phyloP scores from a whole-genome alignment of 2,888 invertebrate genomes.

The Steinernema hermaphroditum region DNA sequence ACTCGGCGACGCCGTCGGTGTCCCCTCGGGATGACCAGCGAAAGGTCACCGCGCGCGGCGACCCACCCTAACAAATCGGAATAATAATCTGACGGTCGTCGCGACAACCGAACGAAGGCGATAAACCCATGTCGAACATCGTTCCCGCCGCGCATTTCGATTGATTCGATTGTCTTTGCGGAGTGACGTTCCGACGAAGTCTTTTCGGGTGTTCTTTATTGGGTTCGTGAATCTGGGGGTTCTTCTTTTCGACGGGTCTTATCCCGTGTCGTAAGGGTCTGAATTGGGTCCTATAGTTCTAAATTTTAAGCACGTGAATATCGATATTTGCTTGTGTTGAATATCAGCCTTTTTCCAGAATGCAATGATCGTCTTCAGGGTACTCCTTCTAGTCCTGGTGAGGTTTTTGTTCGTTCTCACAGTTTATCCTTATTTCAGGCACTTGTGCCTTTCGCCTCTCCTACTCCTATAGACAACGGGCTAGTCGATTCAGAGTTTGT shows the following conservation, averaged over 20 bases:
- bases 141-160: constrained; percentile 25
- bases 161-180: constrained; percentile 26
- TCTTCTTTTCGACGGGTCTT: too few relatives aligned
- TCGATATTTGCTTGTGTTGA: too few relatives aligned
- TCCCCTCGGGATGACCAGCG: constrained; percentile 2
- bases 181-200: too few relatives aligned
- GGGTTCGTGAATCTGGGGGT: too few relatives aligned
- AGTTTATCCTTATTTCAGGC: constrained; percentile 26
- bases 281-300: too few relatives aligned
- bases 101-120: constrained; percentile 3
- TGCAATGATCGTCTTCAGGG: constrained; percentile 34
- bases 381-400: constrained; percentile 21
- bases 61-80: constrained; percentile 15
- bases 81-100: constrained; percentile 26
- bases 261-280: too few relatives aligned
- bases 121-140: constrained; percentile 29
- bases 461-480: constrained; percentile 62
- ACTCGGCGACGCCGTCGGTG: too few relatives aligned
- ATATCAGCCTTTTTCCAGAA: constrained; percentile 29
- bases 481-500: constrained; percentile 62
- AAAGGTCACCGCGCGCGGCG: not conserved
- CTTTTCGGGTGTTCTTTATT: too few relatives aligned
- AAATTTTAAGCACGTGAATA: too few relatives aligned
- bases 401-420: constrained; percentile 22
- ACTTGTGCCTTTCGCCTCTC: not conserved